Evolutionary conservation across 2,113 vertebrate genomes (phyloP).

Genomic region (Donacobius atricapilla): DNA sequence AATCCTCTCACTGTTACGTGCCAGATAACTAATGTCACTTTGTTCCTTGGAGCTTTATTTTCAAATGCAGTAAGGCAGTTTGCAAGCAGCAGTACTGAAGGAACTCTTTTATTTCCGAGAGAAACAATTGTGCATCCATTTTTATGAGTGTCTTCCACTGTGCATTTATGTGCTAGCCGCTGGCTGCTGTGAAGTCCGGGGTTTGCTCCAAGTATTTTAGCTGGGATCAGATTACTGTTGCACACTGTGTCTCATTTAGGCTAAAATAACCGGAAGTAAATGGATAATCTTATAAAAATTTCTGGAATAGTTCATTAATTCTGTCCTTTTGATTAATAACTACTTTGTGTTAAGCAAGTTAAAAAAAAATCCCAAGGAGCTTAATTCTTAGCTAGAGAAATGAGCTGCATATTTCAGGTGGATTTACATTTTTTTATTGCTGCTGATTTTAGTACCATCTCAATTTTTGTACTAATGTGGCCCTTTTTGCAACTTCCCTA

Average conservation of each 20-base stretch:
- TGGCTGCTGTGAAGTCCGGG: not conserved
- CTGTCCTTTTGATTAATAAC: slow-evolving; percentile 61
- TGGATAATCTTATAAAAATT: slow-evolving; percentile 55
- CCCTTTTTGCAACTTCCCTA: not conserved
- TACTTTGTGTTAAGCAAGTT: slow-evolving; percentile 18
- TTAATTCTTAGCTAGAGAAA: slow-evolving; percentile 11
- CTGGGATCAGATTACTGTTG: not conserved
- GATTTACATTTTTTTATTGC: slow-evolving; percentile 6
- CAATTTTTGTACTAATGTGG: not conserved
- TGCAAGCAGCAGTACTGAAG: not conserved
- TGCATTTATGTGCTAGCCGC: not conserved
- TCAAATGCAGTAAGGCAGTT: not conserved
- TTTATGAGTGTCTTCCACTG: not conserved
- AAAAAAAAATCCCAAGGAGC: not conserved
- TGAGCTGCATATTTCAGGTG: not conserved
- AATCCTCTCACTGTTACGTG: not conserved
- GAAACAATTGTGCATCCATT: not conserved
- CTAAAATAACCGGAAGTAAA: slow-evolving; percentile 33
- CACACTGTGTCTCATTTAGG: not conserved
- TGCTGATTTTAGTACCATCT: not conserved
- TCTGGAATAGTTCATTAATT: slow-evolving; percentile 18
- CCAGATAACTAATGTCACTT: not conserved
- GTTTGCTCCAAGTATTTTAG: not conserved
- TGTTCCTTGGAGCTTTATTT: not conserved
- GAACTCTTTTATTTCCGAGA: not conserved